Base-by-base conservation (phyloP, 2,113 vertebrate genomes). In the zebrafish (Danio rerio) region DNA sequence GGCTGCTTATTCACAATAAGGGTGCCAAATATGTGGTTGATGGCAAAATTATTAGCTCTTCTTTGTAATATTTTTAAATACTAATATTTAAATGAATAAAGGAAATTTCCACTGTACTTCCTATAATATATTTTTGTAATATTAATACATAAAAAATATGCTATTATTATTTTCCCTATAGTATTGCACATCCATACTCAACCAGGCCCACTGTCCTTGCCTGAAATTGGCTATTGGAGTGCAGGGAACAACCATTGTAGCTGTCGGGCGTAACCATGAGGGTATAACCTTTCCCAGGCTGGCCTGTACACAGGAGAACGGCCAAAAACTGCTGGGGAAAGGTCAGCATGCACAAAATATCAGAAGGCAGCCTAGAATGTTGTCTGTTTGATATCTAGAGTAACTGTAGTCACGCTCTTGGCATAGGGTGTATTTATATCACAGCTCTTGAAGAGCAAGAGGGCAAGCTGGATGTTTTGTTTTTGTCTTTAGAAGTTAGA, bases 321-420 rank as follows among this genome's bases (percentile, higher is more conserved):
- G 61, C 61, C 59, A 53, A 55, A 79, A 55, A 13, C n/a, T 15
- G 43, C 13, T 66, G 62, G 70, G 61, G 45, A 82, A 75, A 82
- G 80, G 80, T 82, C 71, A 82, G 71, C 45, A 21, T 47, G 56
- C 75, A 78, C 59, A 53, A 73, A 52, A 72, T 74, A 75, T 73
- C 59, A 75, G 21, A 65, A 53, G 21, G 42, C n/a, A 53, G n/a
- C 16, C 56, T 15, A 55, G 49, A 18, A 59, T 43, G 47, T 81
- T 50, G 42, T 20, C 13, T 43, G 47, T 45, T 62, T 75, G 58
- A 80, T 58, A 49, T 56, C 53, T 58, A 52, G 69, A 52, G 16
- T 73, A 18, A 42, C 59, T 65, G 16, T 45, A 16, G 56, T 81
- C 69, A 49, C 59, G 47, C 72, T 50, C 45, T 42, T 31, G 10